Evolutionary conservation across 1,140 invertebrate species (phyloP).

Genomic region (Glossosoma conforme): DNA sequence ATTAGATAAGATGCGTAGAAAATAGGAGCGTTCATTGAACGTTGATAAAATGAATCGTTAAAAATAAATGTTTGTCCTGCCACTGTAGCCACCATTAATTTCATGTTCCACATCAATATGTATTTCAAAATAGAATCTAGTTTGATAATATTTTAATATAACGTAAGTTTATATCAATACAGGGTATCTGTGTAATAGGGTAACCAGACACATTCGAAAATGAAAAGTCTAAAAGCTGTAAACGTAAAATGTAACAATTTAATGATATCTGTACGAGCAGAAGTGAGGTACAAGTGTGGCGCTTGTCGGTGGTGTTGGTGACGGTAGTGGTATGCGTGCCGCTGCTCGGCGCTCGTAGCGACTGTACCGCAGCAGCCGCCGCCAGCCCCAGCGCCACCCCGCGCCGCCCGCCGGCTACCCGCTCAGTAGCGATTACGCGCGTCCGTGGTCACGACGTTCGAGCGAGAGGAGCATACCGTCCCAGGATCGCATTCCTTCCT

Average conservation of each 20-base stretch:
- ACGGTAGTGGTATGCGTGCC: background rate
- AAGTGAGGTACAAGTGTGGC: background rate
- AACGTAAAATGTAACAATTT: background rate
- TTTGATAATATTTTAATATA: background rate
- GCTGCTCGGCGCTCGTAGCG: slow-evolving; percentile 19
- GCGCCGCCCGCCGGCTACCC: background rate
- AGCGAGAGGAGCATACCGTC: slow-evolving; percentile 7
- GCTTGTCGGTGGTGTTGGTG: slow-evolving; percentile 39
- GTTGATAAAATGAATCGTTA: too few relatives aligned
- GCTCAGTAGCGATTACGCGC: slow-evolving; percentile 1
- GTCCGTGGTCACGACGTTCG: background rate
- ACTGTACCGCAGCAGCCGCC: slow-evolving; percentile 12
- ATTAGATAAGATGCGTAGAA: too few relatives aligned
- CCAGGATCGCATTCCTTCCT: slow-evolving; percentile 2
- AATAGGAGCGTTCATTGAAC: too few relatives aligned
- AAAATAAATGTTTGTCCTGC: too few relatives aligned
- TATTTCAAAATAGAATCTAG: too few relatives aligned
- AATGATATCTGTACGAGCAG: background rate
- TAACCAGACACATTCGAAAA: background rate
- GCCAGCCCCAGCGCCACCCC: background rate
- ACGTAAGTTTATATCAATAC: background rate
- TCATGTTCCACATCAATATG: too few relatives aligned
- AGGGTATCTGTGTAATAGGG: background rate
- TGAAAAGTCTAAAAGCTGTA: background rate
- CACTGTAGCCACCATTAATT: too few relatives aligned